phyloP scores from a whole-genome alignment of 30 jellyfish, hydroid and myxozoan species.

The Chrysaora quinquecirrha region DNA sequence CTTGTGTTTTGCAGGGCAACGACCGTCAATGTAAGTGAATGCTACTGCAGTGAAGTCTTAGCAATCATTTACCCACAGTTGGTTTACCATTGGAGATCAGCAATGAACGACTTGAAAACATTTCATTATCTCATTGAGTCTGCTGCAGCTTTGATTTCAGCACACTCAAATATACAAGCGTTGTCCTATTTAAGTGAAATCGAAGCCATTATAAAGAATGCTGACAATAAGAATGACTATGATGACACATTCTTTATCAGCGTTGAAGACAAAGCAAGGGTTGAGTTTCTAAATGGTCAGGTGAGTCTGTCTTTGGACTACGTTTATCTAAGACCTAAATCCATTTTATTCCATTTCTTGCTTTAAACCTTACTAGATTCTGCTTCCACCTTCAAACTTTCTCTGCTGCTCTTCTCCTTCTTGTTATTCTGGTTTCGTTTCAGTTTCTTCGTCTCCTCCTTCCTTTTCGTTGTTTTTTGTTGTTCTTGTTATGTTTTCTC shows the following conservation, averaged over 20 bases:
- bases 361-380: no score
- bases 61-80: conserved; percentile 80
- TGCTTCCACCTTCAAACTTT: no score
- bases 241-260: conserved; percentile 55
- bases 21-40: conserved; percentile 62
- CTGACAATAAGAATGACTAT: conserved; percentile 16
- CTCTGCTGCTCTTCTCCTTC: no score
- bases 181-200: conserved; percentile 68
- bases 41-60: conserved; percentile 79
- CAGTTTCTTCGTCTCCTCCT: no score
- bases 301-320: no score
- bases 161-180: conserved; percentile 62
- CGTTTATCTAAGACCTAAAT: no score
- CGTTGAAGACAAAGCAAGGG: conserved; percentile 84
- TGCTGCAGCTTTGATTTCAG: conserved; percentile 77
- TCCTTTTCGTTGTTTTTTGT: no score
- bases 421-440: no score
- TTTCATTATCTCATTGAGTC: conserved; percentile 82
- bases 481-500: no score
- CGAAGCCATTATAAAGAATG: conserved; percentile 44
- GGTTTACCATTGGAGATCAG: conserved; percentile 78
- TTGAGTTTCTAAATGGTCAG: conserved; percentile 80
- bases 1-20: conserved; percentile 2
- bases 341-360: no score
- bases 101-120: conserved; percentile 72